Evolutionary conservation across 2,113 vertebrate genomes (phyloP), one percentile per base, ranked within the genome.

Genomic region (Phodopus roborovskii): DNA sequence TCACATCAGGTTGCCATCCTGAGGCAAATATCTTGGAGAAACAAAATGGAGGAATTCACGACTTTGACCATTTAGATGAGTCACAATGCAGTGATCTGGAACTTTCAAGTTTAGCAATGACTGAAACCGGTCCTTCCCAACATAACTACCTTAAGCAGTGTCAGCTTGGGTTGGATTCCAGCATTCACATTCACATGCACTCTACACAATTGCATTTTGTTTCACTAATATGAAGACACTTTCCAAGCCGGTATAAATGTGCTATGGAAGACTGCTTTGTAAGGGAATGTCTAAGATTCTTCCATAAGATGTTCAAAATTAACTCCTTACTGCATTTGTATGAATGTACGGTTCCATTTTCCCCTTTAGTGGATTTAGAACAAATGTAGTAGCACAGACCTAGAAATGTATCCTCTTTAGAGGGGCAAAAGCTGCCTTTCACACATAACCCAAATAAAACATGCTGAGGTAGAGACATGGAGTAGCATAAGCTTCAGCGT

Each of bases 401-500:
- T 77, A n/a, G 7, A 70, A 77, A 71, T 56, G 20, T 83, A 70
- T 95, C 81, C 53, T 94, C 93, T 92, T 79, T 86, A 89, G 30
- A 92, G 81, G 50, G 83, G 30, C 39, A 93, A 93, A 94, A 79
- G 62, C 66, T 91, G 48, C 74, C 84, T 94, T 96, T 87, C 86
- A 96, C 79, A 93, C 58, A 11, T 75, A 71, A 53, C 28, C 26
- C 83, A 78, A 90, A 93, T 58, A 62, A 90, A 95, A 95, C 33
- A 71, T 19, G 85, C 24, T 79, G 68, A 93, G 68, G 92, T 91
- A 58, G 91, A 95, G 91, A 92, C n/a, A 26, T 0, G 50, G n/a
- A 91, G 68, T 87, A 89, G 92, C 83, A 87, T 60, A 83, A 86
- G 78, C 95, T 88, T 97, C 92, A 87, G 15, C 62, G 81, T 81